Percentiles rank a stretch among this genome's conserved stretches.
These are phyloP conservation scores for Zaprionus taronus DNA, from an alignment of 1,140 invertebrate species.

Conservation along the genomic window DNA sequence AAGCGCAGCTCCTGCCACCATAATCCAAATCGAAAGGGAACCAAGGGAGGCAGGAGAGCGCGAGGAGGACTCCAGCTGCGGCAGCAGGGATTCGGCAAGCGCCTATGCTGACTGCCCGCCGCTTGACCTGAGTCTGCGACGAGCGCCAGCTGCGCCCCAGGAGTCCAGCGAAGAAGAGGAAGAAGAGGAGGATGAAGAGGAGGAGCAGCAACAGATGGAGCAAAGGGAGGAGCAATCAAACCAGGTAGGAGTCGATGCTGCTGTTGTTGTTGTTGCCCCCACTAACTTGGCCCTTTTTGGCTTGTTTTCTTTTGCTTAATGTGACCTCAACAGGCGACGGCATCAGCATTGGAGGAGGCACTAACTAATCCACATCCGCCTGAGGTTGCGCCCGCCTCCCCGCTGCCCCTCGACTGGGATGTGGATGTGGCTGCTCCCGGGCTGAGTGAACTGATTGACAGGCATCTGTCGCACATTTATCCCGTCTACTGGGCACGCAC, in stretches of 20 bases:
- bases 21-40: slow-evolving; percentile 2
- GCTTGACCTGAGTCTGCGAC: slow-evolving; percentile 55
- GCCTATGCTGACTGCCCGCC: slow-evolving; percentile 60
- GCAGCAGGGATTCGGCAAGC: slow-evolving; percentile 41
- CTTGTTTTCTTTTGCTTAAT: slow-evolving; percentile 1
- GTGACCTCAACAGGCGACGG: slow-evolving; percentile 26
- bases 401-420: background rate
- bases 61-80: slow-evolving; percentile 50
- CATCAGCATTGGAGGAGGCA: background rate
- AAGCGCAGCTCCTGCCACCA: background rate
- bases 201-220: background rate
- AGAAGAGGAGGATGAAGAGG: slow-evolving; percentile 21
- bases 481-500: slow-evolving; percentile 85
- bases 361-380: background rate
- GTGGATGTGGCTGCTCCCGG: slow-evolving; percentile 11
- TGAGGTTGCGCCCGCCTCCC: background rate
- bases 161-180: slow-evolving; percentile 47
- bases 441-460: slow-evolving; percentile 85
- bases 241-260: background rate
- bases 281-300: slow-evolving; percentile 40
- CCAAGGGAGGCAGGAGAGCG: slow-evolving; percentile 7
- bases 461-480: slow-evolving; percentile 87
- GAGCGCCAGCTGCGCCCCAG: slow-evolving; percentile 44
- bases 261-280: slow-evolving; percentile 13
- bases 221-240: background rate